These are phyloP conservation scores for Bettongia penicillata DNA, from an alignment of 2,113 vertebrate species.

Conservation along the genomic window DNA sequence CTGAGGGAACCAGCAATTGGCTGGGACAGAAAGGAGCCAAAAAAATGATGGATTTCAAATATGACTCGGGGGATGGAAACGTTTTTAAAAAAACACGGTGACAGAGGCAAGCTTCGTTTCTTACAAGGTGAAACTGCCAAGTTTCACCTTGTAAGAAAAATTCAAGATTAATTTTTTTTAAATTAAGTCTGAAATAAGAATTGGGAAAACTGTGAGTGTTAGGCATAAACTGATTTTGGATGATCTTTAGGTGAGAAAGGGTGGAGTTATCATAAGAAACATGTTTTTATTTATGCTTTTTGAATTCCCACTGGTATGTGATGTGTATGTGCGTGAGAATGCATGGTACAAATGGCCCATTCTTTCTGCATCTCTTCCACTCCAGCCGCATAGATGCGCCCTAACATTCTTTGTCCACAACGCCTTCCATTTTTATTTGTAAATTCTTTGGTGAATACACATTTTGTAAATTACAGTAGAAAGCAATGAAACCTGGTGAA, in stretches of 20 bases:
- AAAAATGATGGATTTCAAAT: slow-evolving; percentile 54
- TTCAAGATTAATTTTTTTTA: slow-evolving; percentile 78
- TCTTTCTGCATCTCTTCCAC: slow-evolving; percentile 55
- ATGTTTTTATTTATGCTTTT: slow-evolving; percentile 74
- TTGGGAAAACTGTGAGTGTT: slow-evolving; percentile 78
- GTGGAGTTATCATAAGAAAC: slow-evolving; percentile 72
- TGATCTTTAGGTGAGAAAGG: slow-evolving; percentile 77
- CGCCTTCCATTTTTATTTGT: slow-evolving; percentile 77
- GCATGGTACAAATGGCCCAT: slow-evolving; percentile 36
- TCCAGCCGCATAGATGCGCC: slow-evolving; percentile 54
- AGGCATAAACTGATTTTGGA: slow-evolving; percentile 77
- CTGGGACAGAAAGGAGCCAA: slow-evolving; percentile 63
- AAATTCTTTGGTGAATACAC: slow-evolving; percentile 70
- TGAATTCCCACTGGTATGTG: slow-evolving; percentile 67
- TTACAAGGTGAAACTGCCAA: slow-evolving; percentile 79
- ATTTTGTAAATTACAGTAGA: slow-evolving; percentile 19
- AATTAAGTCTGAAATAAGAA: slow-evolving; percentile 80
- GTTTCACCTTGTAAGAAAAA: slow-evolving; percentile 78
- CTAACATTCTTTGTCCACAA: slow-evolving; percentile 65
- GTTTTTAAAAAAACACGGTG: slow-evolving; percentile 35
- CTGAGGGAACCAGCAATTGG: slow-evolving; percentile 72
- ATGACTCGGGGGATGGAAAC: slow-evolving; percentile 56
- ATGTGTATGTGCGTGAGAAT: slow-evolving; percentile 18
- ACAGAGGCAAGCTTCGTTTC: slow-evolving; percentile 69
- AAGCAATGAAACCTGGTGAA: slow-evolving; percentile 68